Evolutionary conservation across 2,797 vertebrate species (phyloP).

Genomic region (Pseudochromis fuscus): DNA sequence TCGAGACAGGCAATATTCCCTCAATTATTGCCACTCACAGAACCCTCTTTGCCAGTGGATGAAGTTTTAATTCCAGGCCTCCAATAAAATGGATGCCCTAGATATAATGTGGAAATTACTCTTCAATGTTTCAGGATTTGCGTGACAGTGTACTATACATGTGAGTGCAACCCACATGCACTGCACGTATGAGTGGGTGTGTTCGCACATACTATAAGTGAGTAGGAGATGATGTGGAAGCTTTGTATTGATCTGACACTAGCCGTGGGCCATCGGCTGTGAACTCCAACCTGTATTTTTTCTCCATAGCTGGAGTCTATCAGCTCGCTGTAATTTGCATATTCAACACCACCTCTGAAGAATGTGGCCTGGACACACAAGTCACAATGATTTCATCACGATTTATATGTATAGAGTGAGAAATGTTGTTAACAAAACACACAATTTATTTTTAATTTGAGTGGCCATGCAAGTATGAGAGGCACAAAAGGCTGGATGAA

Average conservation of each 20-base stretch:
- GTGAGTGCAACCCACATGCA: constrained; percentile 27
- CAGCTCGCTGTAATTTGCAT: not conserved
- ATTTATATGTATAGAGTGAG: not conserved
- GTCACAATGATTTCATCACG: not conserved
- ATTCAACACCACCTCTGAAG: constrained; percentile 1
- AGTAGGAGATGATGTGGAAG: constrained; percentile 50
- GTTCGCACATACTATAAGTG: constrained; percentile 20
- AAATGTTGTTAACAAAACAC: not conserved
- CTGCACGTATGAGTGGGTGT: constrained; percentile 19
- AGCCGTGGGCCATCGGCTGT: constrained; percentile 47
- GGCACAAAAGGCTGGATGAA: not conserved
- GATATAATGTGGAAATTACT: constrained; percentile 79
- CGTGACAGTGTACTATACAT: constrained; percentile 45
- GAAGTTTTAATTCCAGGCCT: constrained; percentile 81
- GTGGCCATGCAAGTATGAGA: not conserved
- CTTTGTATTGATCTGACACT: constrained; percentile 66
- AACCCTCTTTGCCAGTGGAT: constrained; percentile 71
- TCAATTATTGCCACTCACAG: constrained; percentile 81
- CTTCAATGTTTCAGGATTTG: constrained; percentile 69
- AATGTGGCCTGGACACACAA: not conserved
- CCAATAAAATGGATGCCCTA: constrained; percentile 77
- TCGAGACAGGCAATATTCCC: constrained; percentile 80
- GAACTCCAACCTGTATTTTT: constrained; percentile 33
- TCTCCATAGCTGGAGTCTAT: constrained; percentile 25
- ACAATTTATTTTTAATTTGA: not conserved